phyloP scores from a whole-genome alignment of 2,888 invertebrate genomes.

The Chaetoderma sp. region DNA sequence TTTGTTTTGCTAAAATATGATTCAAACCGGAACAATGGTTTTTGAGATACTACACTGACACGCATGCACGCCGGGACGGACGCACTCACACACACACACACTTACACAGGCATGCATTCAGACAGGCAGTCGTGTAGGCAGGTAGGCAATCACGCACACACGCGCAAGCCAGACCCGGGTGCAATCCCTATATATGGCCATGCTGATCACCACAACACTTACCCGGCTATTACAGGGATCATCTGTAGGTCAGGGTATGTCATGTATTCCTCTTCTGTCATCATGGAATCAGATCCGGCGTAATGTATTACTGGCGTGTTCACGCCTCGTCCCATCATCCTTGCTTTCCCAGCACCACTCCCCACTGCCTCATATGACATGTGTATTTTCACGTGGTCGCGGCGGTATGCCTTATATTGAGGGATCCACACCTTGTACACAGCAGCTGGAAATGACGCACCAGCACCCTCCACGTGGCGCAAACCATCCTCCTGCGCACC shows the following conservation, averaged over 20 bases:
- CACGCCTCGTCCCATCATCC: slow-evolving; percentile 32
- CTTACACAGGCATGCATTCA: neutral
- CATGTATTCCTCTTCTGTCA: slow-evolving; percentile 33
- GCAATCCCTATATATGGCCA: neutral
- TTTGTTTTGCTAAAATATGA: too few relatives aligned
- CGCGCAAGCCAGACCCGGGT: neutral
- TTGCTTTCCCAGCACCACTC: slow-evolving; percentile 45
- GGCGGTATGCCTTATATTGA: slow-evolving; percentile 26
- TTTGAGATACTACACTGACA: too few relatives aligned
- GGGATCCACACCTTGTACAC: slow-evolving; percentile 34
- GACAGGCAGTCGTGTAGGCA: neutral
- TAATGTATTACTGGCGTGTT: slow-evolving; percentile 37
- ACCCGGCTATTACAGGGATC: slow-evolving; percentile 61
- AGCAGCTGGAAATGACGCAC: slow-evolving; percentile 29
- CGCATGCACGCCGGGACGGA: too few relatives aligned
- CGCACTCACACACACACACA: neutral
- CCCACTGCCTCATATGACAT: slow-evolving; percentile 49
- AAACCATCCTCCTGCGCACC: too few relatives aligned
- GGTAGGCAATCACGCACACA: neutral
- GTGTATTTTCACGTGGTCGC: slow-evolving; percentile 28
- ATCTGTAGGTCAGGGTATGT: slow-evolving; percentile 42
- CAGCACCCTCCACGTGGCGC: too few relatives aligned
- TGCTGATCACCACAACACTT: too few relatives aligned
- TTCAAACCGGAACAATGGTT: too few relatives aligned
- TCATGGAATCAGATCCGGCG: slow-evolving; percentile 49